Evolutionary conservation across 2,888 invertebrate genomes (phyloP), one percentile per base, ranked within the genome.

Genomic region (Cantharis rustica): DNA sequence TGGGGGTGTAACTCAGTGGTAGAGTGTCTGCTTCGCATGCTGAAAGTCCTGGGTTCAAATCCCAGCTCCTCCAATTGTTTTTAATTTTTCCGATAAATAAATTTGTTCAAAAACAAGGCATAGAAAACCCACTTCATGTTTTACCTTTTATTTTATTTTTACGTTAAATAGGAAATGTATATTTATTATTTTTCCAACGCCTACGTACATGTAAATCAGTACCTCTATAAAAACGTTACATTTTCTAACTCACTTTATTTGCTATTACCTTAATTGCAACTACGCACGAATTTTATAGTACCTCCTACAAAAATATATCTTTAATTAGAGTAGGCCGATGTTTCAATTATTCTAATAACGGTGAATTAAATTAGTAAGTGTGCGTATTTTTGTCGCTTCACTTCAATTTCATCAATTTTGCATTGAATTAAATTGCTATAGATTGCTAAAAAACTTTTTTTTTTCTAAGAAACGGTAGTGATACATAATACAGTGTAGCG

Each of bases 21-120:
- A 88, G 88, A 88, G 88, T 88, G 88, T 88, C 88, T 88, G 88
- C 88, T 88, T 88, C 88, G 88, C 88, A 88, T 88, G 88, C 88
- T 86, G 88, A 88, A 88, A 88, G 88, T 88, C 86, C 86, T 86
- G 86, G 86, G 86, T 86, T 86, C 86, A 86, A 86, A 86, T 86
- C 86, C 86, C 86, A 86, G 86, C 86, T 86, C 86, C 86, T 86
- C 86, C 85, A 85, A 78, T 64, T 23, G 27, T 27, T 72, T 72
- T 81, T 81, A 79, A 77, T 76, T 72, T 26, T 20, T 68, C 16
- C 3, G 10, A 69, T 5, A 47, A 47, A 2, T 7, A 47, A 47
- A 47, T 47, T 47, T 1, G 5, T 47, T 47, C 0, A 47, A 31
- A n/a, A 47, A n/a, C 47, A 47, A 7, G 1, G n/a, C 7, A n/a